phyloP scores from a whole-genome alignment of 2,888 invertebrate species.

The Panorpa germanica region DNA sequence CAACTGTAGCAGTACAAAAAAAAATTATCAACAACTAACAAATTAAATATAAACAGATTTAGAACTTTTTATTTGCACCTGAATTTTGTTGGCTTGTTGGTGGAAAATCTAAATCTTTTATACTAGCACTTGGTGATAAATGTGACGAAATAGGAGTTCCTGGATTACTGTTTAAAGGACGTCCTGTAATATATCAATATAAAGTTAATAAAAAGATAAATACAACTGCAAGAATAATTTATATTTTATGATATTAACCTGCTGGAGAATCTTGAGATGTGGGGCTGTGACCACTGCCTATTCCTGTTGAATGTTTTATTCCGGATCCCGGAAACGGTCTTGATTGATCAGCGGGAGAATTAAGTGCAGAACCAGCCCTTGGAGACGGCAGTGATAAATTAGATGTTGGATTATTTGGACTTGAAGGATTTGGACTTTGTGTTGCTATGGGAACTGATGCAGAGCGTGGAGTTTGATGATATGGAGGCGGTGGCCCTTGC shows the following conservation, averaged over 20 bases:
- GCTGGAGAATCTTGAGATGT: slow-evolving; percentile 37
- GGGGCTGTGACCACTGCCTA: slow-evolving; percentile 14
- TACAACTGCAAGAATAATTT: too few species aligned
- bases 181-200: too few species aligned
- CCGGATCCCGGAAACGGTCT: slow-evolving; percentile 27
- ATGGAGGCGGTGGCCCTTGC: slow-evolving; percentile 63
- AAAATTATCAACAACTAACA: slow-evolving; percentile 8
- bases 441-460: slow-evolving; percentile 56
- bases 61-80: too few species aligned
- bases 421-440: slow-evolving; percentile 52
- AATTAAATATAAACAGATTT: slow-evolving; percentile 3
- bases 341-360: slow-evolving; percentile 45
- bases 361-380: slow-evolving; percentile 43
- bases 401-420: slow-evolving; percentile 50
- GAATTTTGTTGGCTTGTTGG: too few species aligned
- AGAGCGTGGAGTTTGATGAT: slow-evolving; percentile 53
- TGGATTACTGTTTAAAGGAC: slow-evolving; percentile 42
- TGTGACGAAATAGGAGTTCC: slow-evolving; percentile 48
- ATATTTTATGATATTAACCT: too few species aligned
- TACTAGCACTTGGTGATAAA: slow-evolving; percentile 33
- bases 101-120: slow-evolving; percentile 22
- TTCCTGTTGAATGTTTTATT: slow-evolving; percentile 13
- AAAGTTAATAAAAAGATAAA: too few species aligned
- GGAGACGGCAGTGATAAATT: slow-evolving; percentile 58
- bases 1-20: slow-evolving; percentile 30